These are phyloP conservation scores for Rambutsinella grinnellia DNA, from an alignment of 2,888 invertebrate genomes.

Conservation along the genomic window DNA sequence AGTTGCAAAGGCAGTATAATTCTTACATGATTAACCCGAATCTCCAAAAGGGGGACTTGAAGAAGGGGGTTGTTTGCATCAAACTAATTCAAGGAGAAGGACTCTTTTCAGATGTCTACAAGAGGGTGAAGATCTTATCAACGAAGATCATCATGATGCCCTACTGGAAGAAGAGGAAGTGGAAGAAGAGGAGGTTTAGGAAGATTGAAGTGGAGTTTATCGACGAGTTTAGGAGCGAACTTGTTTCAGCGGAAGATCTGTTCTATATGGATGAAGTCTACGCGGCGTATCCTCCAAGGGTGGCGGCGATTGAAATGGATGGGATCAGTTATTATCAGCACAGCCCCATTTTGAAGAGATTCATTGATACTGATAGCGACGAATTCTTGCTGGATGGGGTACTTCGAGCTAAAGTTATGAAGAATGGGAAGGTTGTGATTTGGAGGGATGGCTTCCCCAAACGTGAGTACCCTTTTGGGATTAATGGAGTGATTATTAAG, in stretches of 20 bases:
- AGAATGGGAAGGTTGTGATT: conserved; percentile 13
- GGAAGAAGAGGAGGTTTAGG: not conserved
- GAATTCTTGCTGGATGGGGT: conserved; percentile 8
- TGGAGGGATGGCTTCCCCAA: conserved; percentile 19
- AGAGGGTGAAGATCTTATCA: not conserved
- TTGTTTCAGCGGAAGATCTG: not conserved
- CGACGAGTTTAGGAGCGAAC: not conserved
- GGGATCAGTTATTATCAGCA: conserved; percentile 10
- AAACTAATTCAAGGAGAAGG: too few species aligned
- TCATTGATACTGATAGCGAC: not conserved
- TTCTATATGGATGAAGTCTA: conserved; percentile 11
- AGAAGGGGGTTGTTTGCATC: too few species aligned
- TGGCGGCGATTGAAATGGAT: conserved; percentile 26
- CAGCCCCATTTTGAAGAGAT: not conserved
- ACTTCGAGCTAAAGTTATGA: conserved; percentile 18
- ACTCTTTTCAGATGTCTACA: not conserved
- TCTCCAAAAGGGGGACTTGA: not conserved
- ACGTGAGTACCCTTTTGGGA: conserved; percentile 18
- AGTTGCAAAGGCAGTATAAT: not conserved
- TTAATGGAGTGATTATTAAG: conserved; percentile 24
- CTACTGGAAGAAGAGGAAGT: not conserved
- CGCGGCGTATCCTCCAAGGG: conserved; percentile 13
- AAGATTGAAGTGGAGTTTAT: conserved; percentile 15
- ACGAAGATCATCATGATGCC: not conserved
- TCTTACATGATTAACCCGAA: not conserved